Base-by-base conservation (phyloP, 2,113 vertebrate genomes). In the Ascaphus truei region DNA sequence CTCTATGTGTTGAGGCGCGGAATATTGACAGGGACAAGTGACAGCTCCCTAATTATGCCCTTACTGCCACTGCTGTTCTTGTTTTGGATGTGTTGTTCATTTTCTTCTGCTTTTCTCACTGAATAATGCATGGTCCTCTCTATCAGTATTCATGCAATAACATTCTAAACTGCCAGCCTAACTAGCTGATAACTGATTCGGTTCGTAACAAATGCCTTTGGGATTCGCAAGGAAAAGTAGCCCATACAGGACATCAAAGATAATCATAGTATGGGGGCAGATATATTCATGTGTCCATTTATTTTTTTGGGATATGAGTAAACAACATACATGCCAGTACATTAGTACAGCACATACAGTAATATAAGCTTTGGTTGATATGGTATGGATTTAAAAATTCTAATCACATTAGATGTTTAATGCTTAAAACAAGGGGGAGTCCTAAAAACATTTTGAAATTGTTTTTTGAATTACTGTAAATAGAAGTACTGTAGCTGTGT, bases 41-140 rank as follows among this genome's bases (percentile, higher is more conserved):
- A 95, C 93, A 95, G 93, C 91, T 93, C 92, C 92, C 94, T 98
- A 95, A 98, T 95, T 96, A 96, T 95, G 94, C 94, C 93, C 92
- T 95, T 94, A 93, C 94, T 94, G 92, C 92, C 93, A 90, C 93
- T 91, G 91, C 93, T 92, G 93, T 92, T 91, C 92, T 91, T 92
- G 92, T 88, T 92, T 89, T 90, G 92, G 93, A 93, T 89, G 87
- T 89, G 91, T 88, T 94, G 93, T 93, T 96, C 92, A 94, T 94
- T 97, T 93, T 94, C 92, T 91, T 91, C 90, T 88, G 76, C 85
- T 81, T 84, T 86, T 87, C 85, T 77, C 86, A 81, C 89, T 93
- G 90, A 92, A 93, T 93, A 91, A 93, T 92, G 86, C 89, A 92
- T 92, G 83, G 83, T 81, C 87, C 83, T 86, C 83, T 86, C 88